phyloP scores from a whole-genome alignment of 2,888 invertebrate species.

The Mycalesis mineus region DNA sequence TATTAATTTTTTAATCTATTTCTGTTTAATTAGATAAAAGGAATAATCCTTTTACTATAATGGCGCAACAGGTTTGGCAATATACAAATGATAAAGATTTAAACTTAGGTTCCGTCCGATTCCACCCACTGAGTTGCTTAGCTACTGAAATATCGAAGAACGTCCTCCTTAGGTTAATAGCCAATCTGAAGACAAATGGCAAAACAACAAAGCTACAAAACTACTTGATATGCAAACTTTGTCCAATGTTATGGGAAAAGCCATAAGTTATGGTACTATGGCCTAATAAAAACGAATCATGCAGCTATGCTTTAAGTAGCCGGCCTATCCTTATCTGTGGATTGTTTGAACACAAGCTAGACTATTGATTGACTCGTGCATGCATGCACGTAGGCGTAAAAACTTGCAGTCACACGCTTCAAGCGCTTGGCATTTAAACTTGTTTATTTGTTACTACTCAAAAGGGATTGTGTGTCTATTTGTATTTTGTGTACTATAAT shows the following conservation, averaged over 20 bases:
- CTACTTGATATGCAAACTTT: neutral
- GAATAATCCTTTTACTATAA: no score
- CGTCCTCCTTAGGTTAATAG: no score
- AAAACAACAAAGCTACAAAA: neutral
- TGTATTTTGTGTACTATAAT: no score
- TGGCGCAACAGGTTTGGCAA: no score
- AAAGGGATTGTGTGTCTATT: neutral
- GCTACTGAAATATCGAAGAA: no score
- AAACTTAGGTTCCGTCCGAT: no score
- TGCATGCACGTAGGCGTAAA: constrained; percentile 3
- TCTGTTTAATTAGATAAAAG: no score
- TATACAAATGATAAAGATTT: no score
- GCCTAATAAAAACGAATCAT: constrained; percentile 9
- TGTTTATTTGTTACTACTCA: neutral
- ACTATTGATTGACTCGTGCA: constrained; percentile 5
- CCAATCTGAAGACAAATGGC: no score
- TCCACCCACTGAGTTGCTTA: no score
- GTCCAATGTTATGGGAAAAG: neutral
- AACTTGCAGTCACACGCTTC: neutral
- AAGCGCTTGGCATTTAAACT: neutral
- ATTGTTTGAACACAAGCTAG: neutral
- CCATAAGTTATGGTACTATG: neutral
- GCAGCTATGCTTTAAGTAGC: neutral
- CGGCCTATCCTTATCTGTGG: neutral
- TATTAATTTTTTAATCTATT: no score